These are phyloP conservation scores for Epizoanthus scotinus DNA, from an alignment of 92 coral and sea anemone species.

Conservation along the genomic window DNA sequence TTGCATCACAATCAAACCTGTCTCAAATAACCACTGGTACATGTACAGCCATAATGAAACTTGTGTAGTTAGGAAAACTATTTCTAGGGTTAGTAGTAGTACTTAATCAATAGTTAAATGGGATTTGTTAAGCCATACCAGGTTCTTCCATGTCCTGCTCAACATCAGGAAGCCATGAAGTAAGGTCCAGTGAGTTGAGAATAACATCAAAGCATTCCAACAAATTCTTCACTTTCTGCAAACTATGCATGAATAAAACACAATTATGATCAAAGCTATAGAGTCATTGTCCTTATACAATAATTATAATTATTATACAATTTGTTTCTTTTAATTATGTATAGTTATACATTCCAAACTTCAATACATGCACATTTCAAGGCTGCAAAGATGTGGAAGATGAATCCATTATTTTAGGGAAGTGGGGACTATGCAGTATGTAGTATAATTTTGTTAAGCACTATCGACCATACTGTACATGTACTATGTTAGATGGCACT, in stretches of 20 bases:
- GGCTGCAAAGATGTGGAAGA: no score
- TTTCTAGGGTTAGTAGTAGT: not conserved
- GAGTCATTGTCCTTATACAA: not conserved
- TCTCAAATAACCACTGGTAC: not conserved
- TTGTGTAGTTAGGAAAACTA: not conserved
- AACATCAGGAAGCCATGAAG: conserved; percentile 46
- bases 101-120: not conserved
- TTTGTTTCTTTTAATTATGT: no score
- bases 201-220: conserved; percentile 69
- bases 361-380: no score
- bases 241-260: conserved; percentile 47
- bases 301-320: no score
- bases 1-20: no score
- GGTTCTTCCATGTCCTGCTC: conserved; percentile 48
- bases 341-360: no score
- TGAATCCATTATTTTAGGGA: no score
- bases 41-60: not conserved
- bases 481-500: no score
- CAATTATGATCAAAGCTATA: not conserved
- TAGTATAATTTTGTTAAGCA: no score
- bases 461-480: no score
- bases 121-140: conserved; percentile 39
- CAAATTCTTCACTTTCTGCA: conserved; percentile 73
- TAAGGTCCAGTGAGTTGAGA: conserved; percentile 66
- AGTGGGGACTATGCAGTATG: no score